These are phyloP conservation scores for Myioborus melanocephalus DNA, from an alignment of 2,797 vertebrate species.

Conservation along the genomic window DNA sequence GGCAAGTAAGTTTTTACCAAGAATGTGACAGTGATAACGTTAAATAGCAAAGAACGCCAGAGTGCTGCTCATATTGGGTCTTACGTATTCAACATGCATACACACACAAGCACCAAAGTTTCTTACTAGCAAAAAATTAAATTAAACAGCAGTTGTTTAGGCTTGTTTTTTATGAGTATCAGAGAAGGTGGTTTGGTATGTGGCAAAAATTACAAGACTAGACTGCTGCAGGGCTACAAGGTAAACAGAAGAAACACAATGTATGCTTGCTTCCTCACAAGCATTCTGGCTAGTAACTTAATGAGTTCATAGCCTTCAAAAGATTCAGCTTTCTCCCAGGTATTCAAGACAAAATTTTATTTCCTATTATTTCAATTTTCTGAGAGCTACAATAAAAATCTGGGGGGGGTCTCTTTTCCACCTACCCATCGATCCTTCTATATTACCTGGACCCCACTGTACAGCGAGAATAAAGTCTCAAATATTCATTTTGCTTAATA, in stretches of 20 bases:
- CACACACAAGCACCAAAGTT: not conserved
- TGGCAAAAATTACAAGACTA: not conserved
- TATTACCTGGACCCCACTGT: not conserved
- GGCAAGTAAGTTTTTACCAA: not conserved
- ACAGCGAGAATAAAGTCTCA: not conserved
- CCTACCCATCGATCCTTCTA: not conserved
- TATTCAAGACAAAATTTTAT: not conserved
- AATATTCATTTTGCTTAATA: not conserved
- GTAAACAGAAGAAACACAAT: not conserved
- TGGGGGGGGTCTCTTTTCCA: not conserved
- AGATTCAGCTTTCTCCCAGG: not conserved
- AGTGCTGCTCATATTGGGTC: not conserved
- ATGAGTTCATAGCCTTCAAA: not conserved
- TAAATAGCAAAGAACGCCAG: not conserved
- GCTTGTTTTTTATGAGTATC: not conserved
- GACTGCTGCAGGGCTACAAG: not conserved
- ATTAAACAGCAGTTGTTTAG: not conserved
- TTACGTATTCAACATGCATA: not conserved
- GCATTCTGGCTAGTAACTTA: not conserved
- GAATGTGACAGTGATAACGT: not conserved
- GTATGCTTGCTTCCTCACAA: not conserved
- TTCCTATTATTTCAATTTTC: not conserved
- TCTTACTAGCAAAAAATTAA: conserved; percentile 11
- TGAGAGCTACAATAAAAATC: not conserved
- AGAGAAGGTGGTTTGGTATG: not conserved